Base-by-base conservation (phyloP, 2,113 vertebrate genomes). In the Spheniscus mendiculus region DNA sequence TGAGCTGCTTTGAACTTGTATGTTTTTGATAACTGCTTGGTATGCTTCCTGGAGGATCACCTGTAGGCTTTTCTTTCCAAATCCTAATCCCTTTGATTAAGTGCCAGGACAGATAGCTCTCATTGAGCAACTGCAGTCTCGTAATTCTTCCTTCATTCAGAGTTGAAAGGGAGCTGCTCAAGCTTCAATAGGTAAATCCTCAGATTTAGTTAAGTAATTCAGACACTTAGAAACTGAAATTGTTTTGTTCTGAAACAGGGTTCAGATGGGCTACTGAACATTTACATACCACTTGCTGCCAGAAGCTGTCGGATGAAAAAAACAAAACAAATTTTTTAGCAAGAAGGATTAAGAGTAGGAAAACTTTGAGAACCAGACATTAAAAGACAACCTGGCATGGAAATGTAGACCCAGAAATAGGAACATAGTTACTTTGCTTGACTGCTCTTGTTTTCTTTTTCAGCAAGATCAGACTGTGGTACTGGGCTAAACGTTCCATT, bases 1-100 rank as follows among this genome's bases (percentile, higher is more conserved):
- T 98, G 99, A 99, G 99, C 98, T 98, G 98, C 99, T 99, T 99
- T 99, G 99, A 99, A 99, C 99, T 99, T 98, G 99, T 98, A 98
- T 99, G 99, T 99, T 99, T 99, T 99, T 99, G 99, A 99, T 99
- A 99, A 99, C 99, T 99, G 98, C 99, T 99, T 99, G 99, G 99
- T 99, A 99, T 99, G 99, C 99, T 99, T 99, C 99, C 99, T 99
- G 99, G 98, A 99, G 99, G 99, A 99, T 99, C 99, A 99, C 99
- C 99, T 99, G 99, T 99, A 99, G 99, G 99, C 99, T 98, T 98
- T 98, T 98, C 99, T 99, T 99, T 99, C 98, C 99, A 98, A 99
- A 98, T 98, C 99, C 98, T 99, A 99, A 99, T 99, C 99, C 99
- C 99, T 99, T 99, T 99, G 99, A 99, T 99, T 99, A 99, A 99